Evolutionary conservation across 2,797 vertebrate species (phyloP).

Genomic region (Amazona finschi): DNA sequence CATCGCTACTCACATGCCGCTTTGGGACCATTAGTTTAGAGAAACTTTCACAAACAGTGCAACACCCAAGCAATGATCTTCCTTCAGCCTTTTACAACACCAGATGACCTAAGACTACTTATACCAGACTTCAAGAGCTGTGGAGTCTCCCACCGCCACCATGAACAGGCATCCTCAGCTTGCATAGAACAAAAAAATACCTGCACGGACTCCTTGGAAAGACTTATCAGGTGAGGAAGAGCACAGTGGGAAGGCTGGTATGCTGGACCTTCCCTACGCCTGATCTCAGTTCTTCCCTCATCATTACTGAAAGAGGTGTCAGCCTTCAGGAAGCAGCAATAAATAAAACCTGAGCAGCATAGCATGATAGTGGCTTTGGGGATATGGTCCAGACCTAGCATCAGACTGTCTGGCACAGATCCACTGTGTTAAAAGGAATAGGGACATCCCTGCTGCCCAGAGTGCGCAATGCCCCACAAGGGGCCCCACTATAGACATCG

Average conservation of each 20-base stretch:
- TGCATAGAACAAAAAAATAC: neutral
- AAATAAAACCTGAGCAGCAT: neutral
- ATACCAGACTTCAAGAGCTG: neutral
- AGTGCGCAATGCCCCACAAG: neutral
- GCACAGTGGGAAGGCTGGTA: neutral
- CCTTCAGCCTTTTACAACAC: neutral
- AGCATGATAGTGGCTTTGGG: neutral
- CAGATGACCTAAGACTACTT: neutral
- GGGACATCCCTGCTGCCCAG: neutral
- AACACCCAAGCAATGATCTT: neutral
- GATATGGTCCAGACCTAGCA: neutral
- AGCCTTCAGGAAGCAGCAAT: neutral
- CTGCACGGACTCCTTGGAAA: neutral
- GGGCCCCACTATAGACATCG: neutral
- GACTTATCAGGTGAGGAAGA: neutral
- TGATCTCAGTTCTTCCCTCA: neutral
- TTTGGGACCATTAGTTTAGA: neutral
- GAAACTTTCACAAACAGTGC: neutral
- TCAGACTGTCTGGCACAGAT: neutral
- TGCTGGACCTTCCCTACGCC: neutral
- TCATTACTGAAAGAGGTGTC: neutral
- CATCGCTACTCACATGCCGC: neutral
- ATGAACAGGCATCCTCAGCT: neutral
- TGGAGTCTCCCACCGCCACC: neutral
- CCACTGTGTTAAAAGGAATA: neutral